Evolutionary conservation across 2,888 invertebrate genomes (phyloP).

Genomic region (Phortica okadai): DNA sequence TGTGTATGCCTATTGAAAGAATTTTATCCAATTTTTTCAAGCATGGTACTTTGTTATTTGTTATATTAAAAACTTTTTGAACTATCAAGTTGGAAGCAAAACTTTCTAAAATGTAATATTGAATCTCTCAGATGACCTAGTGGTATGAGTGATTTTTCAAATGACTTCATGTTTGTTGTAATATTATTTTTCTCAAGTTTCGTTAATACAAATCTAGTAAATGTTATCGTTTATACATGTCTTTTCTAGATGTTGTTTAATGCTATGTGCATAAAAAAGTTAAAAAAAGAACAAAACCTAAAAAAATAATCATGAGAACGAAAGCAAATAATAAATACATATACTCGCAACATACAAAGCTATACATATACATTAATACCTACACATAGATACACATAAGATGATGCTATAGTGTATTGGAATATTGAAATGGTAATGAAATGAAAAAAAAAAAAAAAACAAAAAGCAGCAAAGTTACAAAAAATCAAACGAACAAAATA

Average conservation of each 20-base stretch:
- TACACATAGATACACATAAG: conserved; percentile 19
- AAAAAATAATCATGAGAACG: not conserved
- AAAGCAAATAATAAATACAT: conserved; percentile 15
- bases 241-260: not conserved
- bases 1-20: not conserved
- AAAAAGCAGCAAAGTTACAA: conserved; percentile 21
- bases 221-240: not conserved
- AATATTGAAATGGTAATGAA: not conserved
- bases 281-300: not conserved
- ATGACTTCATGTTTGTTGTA: too few relatives aligned
- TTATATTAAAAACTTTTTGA: too few relatives aligned
- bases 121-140: too few relatives aligned
- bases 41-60: too few relatives aligned
- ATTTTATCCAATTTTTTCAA: too few relatives aligned
- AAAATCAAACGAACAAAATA: conserved; percentile 47
- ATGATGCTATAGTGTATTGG: conserved; percentile 12
- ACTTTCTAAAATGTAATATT: too few relatives aligned
- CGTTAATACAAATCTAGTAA: not conserved
- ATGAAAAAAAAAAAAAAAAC: conserved; percentile 14
- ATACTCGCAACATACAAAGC: not conserved
- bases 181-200: not conserved
- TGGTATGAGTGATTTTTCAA: too few relatives aligned
- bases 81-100: too few relatives aligned
- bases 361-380: not conserved
- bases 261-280: not conserved